phyloP scores from a whole-genome alignment of 2,797 vertebrate genomes.

The Babyrousa celebensis region DNA sequence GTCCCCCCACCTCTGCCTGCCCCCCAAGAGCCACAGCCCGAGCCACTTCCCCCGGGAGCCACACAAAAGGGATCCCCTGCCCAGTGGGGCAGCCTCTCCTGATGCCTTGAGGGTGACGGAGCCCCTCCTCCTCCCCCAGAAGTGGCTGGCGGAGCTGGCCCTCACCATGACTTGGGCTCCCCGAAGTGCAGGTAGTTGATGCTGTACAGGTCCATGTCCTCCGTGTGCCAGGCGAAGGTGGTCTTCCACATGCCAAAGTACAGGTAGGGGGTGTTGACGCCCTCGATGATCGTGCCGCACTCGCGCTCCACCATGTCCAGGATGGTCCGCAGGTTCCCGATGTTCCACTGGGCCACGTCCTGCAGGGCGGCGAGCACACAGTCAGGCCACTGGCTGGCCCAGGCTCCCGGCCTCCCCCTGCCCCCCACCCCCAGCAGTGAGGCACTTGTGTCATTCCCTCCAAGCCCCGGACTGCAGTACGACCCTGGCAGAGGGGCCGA shows the following conservation, averaged over 20 bases:
- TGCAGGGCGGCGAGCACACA: constrained; percentile 70
- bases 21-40: not conserved
- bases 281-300: constrained; percentile 99
- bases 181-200: constrained; percentile 99
- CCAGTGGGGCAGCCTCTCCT: not conserved
- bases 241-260: constrained; percentile 99
- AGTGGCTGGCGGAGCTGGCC: not conserved
- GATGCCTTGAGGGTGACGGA: no score
- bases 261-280: constrained; percentile 98
- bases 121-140: not conserved
- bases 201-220: constrained; percentile 99
- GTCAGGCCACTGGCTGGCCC: not conserved
- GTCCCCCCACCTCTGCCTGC: not conserved
- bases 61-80: not conserved
- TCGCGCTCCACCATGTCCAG: constrained; percentile 99
- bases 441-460: not conserved
- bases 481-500: not conserved
- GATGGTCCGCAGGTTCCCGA: constrained; percentile 96
- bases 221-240: constrained; percentile 99
- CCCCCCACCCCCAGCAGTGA: not conserved
- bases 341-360: constrained; percentile 98
- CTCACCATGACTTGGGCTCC: constrained; percentile 98
- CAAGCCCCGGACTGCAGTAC: rapidly evolving
- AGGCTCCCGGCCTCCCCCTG: not conserved
- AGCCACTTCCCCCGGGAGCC: not conserved